Conservation (phyloP, 2,888 invertebrate genomes). For the Plebejus melissa region DNA sequence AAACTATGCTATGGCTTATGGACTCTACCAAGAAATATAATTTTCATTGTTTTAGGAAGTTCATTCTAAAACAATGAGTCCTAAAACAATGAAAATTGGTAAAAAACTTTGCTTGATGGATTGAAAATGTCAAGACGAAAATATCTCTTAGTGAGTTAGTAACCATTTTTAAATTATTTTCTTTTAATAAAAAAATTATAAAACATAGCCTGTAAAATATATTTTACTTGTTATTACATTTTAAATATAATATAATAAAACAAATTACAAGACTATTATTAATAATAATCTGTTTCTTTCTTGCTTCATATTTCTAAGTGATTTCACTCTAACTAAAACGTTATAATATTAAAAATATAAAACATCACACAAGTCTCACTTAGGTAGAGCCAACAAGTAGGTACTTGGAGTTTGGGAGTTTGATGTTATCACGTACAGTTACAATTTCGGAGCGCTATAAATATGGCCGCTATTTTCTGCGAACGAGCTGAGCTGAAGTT, state of each 20-base stretch:
- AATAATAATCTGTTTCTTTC: background rate
- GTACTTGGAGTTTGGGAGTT: background rate
- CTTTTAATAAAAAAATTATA: too few species aligned
- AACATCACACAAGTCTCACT: background rate
- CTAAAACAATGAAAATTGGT: background rate
- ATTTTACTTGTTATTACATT: too few species aligned
- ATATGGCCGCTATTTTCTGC: slow-evolving; percentile 4
- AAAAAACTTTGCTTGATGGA: background rate
- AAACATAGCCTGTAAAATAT: too few species aligned
- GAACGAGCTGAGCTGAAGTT: background rate
- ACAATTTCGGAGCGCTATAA: background rate
- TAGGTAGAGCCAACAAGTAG: background rate
- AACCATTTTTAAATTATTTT: too few species aligned
- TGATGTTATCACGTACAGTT: background rate
- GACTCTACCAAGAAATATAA: too few species aligned
- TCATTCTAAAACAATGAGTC: background rate
- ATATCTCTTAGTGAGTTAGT: too few species aligned
- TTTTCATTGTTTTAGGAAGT: too few species aligned
- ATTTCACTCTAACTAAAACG: background rate
- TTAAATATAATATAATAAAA: too few species aligned
- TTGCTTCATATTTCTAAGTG: background rate
- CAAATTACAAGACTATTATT: too few species aligned
- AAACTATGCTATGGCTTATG: too few species aligned
- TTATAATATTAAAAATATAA: background rate
- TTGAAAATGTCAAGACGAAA: too few species aligned